Percentiles rank a stretch among this genome's conserved stretches.
phyloP scores from a whole-genome alignment of 2,113 vertebrate genomes.

The Polyodon spathula region DNA sequence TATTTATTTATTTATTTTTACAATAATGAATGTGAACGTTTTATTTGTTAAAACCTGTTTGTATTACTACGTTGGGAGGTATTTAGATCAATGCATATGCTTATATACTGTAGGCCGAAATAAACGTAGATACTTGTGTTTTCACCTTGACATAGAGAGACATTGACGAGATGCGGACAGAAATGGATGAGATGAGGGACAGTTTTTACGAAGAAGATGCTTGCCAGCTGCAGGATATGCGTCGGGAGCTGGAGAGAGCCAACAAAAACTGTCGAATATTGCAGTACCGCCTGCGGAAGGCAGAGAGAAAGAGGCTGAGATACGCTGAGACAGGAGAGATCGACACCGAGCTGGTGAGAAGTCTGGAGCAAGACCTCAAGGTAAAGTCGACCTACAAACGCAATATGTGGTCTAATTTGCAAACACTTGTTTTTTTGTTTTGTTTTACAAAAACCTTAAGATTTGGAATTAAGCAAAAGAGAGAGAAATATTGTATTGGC shows the following conservation, averaged over 20 bases:
- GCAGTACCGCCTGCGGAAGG: slow-evolving; percentile 93
- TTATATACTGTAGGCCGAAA: no score
- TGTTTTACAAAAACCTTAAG: no score
- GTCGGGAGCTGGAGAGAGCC: slow-evolving; percentile 90
- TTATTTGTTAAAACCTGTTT: no score
- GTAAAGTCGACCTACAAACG: slow-evolving; percentile 36
- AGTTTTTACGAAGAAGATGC: slow-evolving; percentile 96
- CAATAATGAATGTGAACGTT: no score
- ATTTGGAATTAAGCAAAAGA: no score
- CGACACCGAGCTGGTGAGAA: slow-evolving; percentile 83
- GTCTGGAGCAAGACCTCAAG: slow-evolving; percentile 96
- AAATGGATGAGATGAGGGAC: slow-evolving; percentile 98
- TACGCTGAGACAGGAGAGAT: slow-evolving; percentile 85
- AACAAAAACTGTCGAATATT: slow-evolving; percentile 98
- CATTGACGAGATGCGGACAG: slow-evolving; percentile 91
- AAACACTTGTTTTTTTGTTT: no score
- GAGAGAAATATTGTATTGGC: no score
- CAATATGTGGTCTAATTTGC: no score
- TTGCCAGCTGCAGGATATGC: slow-evolving; percentile 95
- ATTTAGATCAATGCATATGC: no score
- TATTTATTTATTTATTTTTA: no score
- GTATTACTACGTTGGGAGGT: no score
- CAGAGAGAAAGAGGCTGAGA: slow-evolving; percentile 83
- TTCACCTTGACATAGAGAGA: slow-evolving; percentile 55
- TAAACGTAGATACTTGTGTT: no score